Percentiles rank a stretch among this genome's conserved stretches.
Evolutionary conservation across 2,797 vertebrate genomes (phyloP).

Genomic region (Sebastes goodei): DNA sequence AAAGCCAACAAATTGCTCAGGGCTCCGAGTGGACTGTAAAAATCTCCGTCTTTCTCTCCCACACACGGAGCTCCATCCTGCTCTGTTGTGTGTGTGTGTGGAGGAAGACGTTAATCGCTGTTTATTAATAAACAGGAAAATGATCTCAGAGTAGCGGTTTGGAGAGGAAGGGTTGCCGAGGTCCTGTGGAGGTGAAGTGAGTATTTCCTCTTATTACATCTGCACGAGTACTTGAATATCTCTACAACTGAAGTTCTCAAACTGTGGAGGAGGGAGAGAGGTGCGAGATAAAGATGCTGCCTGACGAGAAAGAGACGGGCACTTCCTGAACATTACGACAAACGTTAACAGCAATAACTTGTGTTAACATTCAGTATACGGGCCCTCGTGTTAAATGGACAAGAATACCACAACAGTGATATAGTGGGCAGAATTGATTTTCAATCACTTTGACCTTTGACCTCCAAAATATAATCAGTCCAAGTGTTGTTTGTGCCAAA

Average conservation of each 20-base stretch:
- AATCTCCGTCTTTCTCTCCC: not conserved
- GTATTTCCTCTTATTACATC: not conserved
- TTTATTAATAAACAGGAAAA: conserved; percentile 24
- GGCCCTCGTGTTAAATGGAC: too few relatives aligned
- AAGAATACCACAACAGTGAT: too few relatives aligned
- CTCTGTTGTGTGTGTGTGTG: not conserved
- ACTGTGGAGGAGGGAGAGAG: not conserved
- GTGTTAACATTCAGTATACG: too few relatives aligned
- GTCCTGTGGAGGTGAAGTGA: not conserved
- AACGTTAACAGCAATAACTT: too few relatives aligned
- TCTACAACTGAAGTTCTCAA: not conserved
- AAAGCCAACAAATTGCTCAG: conserved; percentile 14
- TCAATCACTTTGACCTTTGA: too few relatives aligned
- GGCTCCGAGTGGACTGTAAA: conserved; percentile 1
- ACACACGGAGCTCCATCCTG: not conserved
- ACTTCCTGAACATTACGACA: too few relatives aligned
- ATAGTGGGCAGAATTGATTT: too few relatives aligned
- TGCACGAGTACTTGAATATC: not conserved
- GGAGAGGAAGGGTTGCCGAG: not conserved
- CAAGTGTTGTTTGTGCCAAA: too few relatives aligned
- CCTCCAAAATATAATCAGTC: too few relatives aligned
- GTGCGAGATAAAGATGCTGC: not conserved
- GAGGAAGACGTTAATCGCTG: conserved; percentile 20
- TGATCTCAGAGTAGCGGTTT: not conserved
- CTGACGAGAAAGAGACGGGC: not conserved